phyloP scores from a whole-genome alignment of 2,113 vertebrate species.

The Eulemur rufifrons region DNA sequence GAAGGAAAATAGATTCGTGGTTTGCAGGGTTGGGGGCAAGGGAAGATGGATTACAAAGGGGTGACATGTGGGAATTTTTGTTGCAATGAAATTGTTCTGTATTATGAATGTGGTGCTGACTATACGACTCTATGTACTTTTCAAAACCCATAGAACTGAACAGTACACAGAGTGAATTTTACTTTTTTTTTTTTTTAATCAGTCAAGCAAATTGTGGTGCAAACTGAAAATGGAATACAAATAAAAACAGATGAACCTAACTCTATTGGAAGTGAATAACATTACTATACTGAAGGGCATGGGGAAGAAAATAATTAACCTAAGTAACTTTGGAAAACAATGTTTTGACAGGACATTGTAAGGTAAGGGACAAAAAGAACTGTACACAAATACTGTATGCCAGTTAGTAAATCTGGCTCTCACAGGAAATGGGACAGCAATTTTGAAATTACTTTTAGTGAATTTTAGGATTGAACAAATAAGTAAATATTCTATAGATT shows the following conservation, averaged over 20 bases:
- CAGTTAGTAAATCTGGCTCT: neutral
- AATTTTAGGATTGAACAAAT: neutral
- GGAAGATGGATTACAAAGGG: neutral
- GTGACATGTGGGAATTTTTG: neutral
- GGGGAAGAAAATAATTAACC: neutral
- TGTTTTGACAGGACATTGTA: neutral
- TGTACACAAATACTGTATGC: neutral
- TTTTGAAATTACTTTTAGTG: neutral
- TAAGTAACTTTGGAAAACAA: neutral
- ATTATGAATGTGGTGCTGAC: neutral
- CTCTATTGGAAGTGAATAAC: neutral
- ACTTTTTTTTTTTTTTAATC: neutral
- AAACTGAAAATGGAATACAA: neutral
- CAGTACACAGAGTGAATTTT: neutral
- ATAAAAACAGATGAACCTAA: neutral
- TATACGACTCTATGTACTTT: neutral
- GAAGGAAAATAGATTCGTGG: neutral
- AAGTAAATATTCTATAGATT: slow-evolving; percentile 17
- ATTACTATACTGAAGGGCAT: neutral
- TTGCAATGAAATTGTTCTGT: neutral
- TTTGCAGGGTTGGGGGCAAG: neutral
- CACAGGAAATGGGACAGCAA: neutral
- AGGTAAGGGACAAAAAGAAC: neutral
- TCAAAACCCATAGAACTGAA: neutral
- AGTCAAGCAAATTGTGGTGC: neutral